A percentile compares a stretch with the other conserved stretches of the same genome.
Conservation (phyloP, 2,888 invertebrate species). For the Calameuta idolon region DNA sequence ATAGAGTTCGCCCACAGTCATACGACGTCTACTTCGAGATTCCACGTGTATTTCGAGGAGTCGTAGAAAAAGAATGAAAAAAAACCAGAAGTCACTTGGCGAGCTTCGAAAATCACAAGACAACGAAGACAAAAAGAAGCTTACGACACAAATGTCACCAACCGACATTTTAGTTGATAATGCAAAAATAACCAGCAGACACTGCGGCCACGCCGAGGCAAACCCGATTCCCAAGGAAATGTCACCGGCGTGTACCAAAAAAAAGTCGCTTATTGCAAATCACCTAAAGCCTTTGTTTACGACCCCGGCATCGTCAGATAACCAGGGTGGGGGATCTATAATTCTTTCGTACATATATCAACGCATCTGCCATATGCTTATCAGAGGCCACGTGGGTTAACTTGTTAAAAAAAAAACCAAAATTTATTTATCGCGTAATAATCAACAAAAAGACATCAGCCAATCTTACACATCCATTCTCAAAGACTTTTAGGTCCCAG, state of each 20-base stretch:
- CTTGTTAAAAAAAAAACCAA: not conserved
- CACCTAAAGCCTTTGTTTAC: not conserved
- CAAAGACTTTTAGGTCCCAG: not conserved
- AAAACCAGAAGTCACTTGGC: not conserved
- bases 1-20: not conserved
- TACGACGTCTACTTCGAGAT: not conserved
- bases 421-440: not conserved
- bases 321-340: not conserved
- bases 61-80: not conserved
- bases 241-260: not conserved
- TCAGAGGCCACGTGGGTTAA: not conserved
- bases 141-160: not conserved
- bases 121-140: not conserved
- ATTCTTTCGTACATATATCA: not conserved
- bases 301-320: not conserved
- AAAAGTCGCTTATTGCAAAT: not conserved
- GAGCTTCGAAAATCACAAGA: not conserved
- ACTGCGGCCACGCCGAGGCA: not conserved
- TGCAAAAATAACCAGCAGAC: not conserved
- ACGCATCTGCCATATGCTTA: not conserved
- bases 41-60: not conserved
- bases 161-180: not conserved
- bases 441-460: not conserved
- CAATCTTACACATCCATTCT: not conserved
- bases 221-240: not conserved